These are phyloP conservation scores for Diachasma alloeum DNA, from an alignment of 1,140 invertebrate genomes.

Conservation along the genomic window DNA sequence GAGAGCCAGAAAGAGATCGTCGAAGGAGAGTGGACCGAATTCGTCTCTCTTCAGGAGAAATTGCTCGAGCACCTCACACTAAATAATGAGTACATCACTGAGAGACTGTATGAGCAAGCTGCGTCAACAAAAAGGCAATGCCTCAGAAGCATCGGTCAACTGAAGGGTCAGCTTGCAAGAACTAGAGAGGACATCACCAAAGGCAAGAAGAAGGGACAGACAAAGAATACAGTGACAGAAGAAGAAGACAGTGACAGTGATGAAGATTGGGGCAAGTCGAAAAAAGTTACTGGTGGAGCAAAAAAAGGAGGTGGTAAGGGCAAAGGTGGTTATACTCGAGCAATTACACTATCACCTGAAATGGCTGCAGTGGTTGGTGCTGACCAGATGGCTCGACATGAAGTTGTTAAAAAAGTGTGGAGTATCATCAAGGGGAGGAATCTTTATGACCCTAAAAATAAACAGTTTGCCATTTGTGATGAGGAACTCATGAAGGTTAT, in stretches of 20 bases:
- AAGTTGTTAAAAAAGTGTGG: constrained; percentile 94
- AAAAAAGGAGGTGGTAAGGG: constrained; percentile 67
- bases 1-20: no score
- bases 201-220: constrained; percentile 76
- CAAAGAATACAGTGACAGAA: no score
- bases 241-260: constrained; percentile 81
- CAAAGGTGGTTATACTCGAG: constrained; percentile 81
- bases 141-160: no score
- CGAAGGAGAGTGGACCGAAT: no score
- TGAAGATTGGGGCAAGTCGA: constrained; percentile 79
- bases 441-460: constrained; percentile 90
- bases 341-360: constrained; percentile 85
- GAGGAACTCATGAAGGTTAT: constrained; percentile 89
- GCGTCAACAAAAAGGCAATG: no score
- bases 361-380: constrained; percentile 85
- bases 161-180: no score
- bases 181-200: no score
- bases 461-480: constrained; percentile 93
- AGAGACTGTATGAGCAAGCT: no score
- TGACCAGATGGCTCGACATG: constrained; percentile 86
- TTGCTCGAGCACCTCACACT: no score
- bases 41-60: no score
- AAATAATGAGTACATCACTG: no score
- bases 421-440: constrained; percentile 91
- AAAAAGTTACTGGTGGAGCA: constrained; percentile 60